phyloP scores from a whole-genome alignment of 2,797 vertebrate genomes.

The Pangasius larnaudii region DNA sequence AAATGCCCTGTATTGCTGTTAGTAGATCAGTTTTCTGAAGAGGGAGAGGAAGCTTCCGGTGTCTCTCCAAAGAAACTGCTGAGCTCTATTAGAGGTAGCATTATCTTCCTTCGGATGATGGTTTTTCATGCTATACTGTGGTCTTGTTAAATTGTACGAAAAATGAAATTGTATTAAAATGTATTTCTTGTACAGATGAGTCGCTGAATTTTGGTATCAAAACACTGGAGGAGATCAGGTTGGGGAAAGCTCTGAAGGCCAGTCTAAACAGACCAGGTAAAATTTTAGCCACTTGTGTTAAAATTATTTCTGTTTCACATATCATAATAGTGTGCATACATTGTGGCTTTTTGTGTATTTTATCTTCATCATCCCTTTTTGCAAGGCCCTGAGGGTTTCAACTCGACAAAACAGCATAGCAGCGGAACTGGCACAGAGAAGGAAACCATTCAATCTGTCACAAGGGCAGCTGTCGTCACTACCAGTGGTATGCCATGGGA shows the following conservation, averaged over 20 bases:
- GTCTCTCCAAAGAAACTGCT: conserved; percentile 77
- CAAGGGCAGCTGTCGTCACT: conserved; percentile 69
- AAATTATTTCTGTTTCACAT: not conserved
- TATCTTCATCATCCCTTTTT: not conserved
- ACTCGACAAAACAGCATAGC: conserved; percentile 36
- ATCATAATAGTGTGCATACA: not conserved
- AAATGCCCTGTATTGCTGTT: conserved; percentile 16
- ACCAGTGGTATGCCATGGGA: conserved; percentile 71
- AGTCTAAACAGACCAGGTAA: conserved; percentile 80
- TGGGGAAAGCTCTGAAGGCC: conserved; percentile 86
- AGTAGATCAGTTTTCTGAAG: conserved; percentile 94
- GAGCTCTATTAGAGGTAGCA: conserved; percentile 76
- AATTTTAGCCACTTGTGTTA: conserved; percentile 50
- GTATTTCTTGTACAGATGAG: conserved; percentile 70
- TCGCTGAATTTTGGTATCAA: conserved; percentile 90
- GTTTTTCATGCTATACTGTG: not conserved
- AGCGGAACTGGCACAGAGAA: conserved; percentile 77
- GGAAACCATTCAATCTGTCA: conserved; percentile 78
- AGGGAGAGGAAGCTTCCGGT: conserved; percentile 83
- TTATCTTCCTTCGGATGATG: not conserved
- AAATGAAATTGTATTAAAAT: not conserved
- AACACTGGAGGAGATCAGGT: conserved; percentile 91
- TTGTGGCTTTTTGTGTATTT: not conserved
- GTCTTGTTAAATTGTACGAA: not conserved
- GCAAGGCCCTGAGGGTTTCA: conserved; percentile 44